Percentiles rank a stretch among this genome's conserved stretches.
Evolutionary conservation across 2,888 invertebrate species (phyloP).

Genomic region (Ceramica pisi): DNA sequence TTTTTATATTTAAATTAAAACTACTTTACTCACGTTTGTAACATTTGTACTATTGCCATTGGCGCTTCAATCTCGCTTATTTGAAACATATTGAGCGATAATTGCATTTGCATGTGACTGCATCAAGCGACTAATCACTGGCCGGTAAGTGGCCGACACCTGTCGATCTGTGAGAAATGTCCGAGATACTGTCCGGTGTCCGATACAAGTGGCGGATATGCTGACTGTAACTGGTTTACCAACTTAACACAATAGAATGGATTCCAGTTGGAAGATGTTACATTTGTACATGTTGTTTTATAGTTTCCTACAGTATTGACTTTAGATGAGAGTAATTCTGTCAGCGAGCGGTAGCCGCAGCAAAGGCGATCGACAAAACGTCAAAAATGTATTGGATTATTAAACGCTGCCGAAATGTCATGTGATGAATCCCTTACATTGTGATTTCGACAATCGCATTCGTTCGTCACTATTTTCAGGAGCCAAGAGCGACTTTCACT

Average conservation of each 20-base stretch:
- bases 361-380: too few species aligned
- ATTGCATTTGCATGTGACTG: background rate
- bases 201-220: background rate
- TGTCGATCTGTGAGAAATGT: background rate
- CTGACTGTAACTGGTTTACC: background rate
- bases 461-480: too few species aligned
- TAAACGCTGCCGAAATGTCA: too few species aligned
- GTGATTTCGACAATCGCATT: too few species aligned
- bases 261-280: background rate
- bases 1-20: background rate
- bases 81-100: background rate
- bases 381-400: too few species aligned
- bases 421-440: too few species aligned
- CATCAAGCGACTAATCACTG: background rate
- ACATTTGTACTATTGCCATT: background rate
- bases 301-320: too few species aligned
- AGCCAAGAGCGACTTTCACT: too few species aligned
- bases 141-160: background rate
- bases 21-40: background rate
- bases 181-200: background rate
- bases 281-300: too few species aligned
- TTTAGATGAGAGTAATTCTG: too few species aligned
- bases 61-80: background rate
- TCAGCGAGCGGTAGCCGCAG: too few species aligned
- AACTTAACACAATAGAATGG: background rate